Base-by-base conservation (phyloP, 1,140 invertebrate genomes). In the Magallana ariakensis region DNA sequence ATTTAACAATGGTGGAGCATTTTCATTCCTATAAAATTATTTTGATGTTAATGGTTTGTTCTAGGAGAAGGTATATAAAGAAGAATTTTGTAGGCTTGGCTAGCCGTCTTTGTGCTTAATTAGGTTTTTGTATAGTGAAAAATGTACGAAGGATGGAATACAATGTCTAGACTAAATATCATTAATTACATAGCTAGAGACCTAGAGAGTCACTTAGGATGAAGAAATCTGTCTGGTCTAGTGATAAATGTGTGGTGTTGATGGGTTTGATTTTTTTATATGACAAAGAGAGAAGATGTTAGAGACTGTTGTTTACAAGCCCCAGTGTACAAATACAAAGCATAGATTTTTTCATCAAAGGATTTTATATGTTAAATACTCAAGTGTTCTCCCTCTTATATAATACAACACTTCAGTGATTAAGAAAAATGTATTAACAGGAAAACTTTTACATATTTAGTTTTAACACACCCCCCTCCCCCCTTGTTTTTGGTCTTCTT, bases 181-280 rank as follows among this genome's bases (percentile, higher is more conserved):
- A 75, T 75, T 75, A 75, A 75, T 75, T 75, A 75, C 66, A 75
- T 26, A 75, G 66, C 33, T 19, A 75, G 22, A 75, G 26, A 75
- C 66, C 66, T 26, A 33, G 66, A 75, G 33, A 75, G 66, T 75
- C 66, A 75, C 66, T 75, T 75, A 75, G 19, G 66, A 75, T 75
- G 66, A 75, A 75, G 66, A 75, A 75, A 75, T 75, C 66, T 75
- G 66, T 75, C 66, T 75, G 66, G 66, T 22, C 22, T 13, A 11
- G 66, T 75, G 66, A 75, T 75, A 75, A 75, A 75, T 75, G 66
- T 75, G 66, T 33, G 66, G 66, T 75, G 66, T 75, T 75, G 66
- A 75, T 75, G 66, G 66, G 66, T 75, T 75, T 75, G 66, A 75
- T 75, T 75, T 75, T 46, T 46, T 75, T 75, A 75, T 75, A 75